Percentiles rank a stretch among this genome's conserved stretches.
These are phyloP conservation scores for Prunella strophiata DNA, from an alignment of 2,797 vertebrate genomes.

Conservation along the genomic window DNA sequence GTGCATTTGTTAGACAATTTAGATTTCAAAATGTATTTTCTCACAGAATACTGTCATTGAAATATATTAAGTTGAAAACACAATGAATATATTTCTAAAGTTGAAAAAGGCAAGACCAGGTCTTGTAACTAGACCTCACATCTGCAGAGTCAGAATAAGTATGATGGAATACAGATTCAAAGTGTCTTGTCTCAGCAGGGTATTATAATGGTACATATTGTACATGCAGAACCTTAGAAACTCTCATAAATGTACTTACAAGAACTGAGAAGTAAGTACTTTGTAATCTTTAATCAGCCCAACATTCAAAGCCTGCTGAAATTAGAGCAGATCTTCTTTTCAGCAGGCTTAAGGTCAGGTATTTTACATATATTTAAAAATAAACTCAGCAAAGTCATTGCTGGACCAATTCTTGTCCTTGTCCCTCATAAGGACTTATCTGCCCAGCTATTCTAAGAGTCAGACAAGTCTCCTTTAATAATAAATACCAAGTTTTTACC, in stretches of 20 bases:
- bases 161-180: neutral
- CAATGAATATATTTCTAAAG: neutral
- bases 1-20: neutral
- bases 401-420: neutral
- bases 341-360: neutral
- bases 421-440: neutral
- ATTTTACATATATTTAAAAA: neutral
- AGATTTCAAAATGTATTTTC: conserved; percentile 20
- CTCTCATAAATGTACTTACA: neutral
- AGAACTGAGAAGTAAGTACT: neutral
- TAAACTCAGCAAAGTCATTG: neutral
- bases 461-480: neutral
- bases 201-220: neutral
- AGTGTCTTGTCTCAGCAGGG: neutral
- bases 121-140: neutral
- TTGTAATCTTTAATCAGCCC: conserved; percentile 2
- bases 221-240: conserved; percentile 1
- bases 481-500: neutral
- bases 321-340: neutral
- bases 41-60: neutral
- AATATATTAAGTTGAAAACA: neutral
- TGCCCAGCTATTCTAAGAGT: neutral
- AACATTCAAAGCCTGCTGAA: conserved; percentile 6
- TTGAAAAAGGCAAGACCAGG: neutral
- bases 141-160: neutral